Conservation (phyloP, 2,797 vertebrate species). For the Knipowitschia caucasica region DNA sequence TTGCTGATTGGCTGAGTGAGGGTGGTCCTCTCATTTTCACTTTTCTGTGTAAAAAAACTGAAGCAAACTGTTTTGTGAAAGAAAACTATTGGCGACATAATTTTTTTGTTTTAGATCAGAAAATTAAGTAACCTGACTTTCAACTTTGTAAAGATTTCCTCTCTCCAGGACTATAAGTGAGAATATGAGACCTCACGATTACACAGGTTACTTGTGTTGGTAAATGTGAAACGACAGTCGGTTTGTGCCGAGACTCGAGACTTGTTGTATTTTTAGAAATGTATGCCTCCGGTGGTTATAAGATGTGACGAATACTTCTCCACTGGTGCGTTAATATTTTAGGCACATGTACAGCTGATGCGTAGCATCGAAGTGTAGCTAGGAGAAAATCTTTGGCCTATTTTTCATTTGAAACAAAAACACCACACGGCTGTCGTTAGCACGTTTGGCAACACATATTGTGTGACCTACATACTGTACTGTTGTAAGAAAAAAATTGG, state of each 20-base stretch:
- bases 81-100: no score
- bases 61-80: no score
- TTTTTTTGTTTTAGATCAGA: no score
- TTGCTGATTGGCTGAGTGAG: no score
- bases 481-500: no score
- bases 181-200: no score
- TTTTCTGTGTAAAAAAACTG: no score
- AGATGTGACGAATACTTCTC: background rate
- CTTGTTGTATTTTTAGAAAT: slow-evolving; percentile 1
- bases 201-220: background rate
- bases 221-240: background rate
- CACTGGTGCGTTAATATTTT: background rate
- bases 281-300: slow-evolving; percentile 1
- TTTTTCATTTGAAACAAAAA: background rate
- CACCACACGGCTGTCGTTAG: background rate
- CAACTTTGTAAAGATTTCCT: no score
- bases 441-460: background rate
- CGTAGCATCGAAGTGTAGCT: background rate
- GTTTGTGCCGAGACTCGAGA: background rate
- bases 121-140: no score
- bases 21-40: no score
- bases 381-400: background rate
- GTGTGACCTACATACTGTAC: background rate
- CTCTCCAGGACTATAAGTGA: background rate
- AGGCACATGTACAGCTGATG: background rate